Conservation (phyloP, 2,113 vertebrate species). For the Macquaria ambigua region DNA sequence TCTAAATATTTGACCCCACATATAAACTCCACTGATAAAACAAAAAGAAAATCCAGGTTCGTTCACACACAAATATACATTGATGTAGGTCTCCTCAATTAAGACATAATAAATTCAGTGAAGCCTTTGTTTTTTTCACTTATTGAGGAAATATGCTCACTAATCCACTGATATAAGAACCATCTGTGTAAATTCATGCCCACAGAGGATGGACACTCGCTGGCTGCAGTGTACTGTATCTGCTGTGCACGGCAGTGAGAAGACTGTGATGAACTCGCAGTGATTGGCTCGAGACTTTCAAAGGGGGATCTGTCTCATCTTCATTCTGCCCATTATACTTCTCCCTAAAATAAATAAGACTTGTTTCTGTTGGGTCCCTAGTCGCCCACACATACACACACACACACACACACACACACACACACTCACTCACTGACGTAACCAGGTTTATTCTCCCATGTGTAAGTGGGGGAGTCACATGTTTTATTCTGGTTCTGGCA, state of each 20-base stretch:
- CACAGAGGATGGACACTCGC: conserved; percentile 70
- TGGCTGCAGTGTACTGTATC: conserved; percentile 71
- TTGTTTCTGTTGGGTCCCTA: conserved; percentile 57
- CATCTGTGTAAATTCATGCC: conserved; percentile 86
- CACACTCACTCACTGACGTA: conserved; percentile 45
- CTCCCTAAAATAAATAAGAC: conserved; percentile 69
- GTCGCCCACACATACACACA: conserved; percentile 6
- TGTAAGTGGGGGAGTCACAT: not conserved
- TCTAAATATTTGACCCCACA: conserved; percentile 49
- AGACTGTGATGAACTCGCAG: conserved; percentile 39
- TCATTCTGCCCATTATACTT: conserved; percentile 49
- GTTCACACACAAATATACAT: conserved; percentile 80
- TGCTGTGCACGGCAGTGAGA: conserved; percentile 55
- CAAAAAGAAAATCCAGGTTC: conserved; percentile 43
- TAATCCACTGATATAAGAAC: conserved; percentile 84
- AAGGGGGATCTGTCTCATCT: conserved; percentile 67
- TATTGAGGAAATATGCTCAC: conserved; percentile 81
- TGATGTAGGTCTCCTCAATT: conserved; percentile 77
- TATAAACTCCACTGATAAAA: conserved; percentile 56
- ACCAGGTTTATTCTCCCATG: conserved; percentile 30
- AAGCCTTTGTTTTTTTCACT: conserved; percentile 73
- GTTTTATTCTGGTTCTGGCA: conserved; percentile 22
- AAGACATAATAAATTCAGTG: conserved; percentile 83
- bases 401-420: conserved; percentile 31
- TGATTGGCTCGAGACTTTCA: conserved; percentile 56